A percentile compares a stretch with the other conserved stretches of the same genome.
phyloP scores from a whole-genome alignment of 1,140 invertebrate genomes.

The Zaprionus nigranus region DNA sequence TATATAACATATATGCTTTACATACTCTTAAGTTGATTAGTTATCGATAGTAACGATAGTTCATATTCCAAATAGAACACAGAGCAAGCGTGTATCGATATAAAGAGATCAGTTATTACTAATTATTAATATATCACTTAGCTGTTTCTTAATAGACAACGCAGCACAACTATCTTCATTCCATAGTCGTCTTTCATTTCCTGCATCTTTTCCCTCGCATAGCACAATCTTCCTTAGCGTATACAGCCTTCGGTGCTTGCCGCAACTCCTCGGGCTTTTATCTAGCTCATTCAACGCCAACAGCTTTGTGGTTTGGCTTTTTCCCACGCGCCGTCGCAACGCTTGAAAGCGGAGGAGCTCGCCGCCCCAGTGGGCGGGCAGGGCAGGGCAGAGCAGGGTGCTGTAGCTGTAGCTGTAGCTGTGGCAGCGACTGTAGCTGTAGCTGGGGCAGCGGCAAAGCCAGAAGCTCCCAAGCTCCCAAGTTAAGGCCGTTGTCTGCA shows the following conservation, averaged over 20 bases:
- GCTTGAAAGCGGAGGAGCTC: slow-evolving; percentile 22
- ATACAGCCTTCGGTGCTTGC: slow-evolving; percentile 7
- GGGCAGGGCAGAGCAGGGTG: not conserved
- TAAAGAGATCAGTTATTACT: no score
- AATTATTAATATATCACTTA: no score
- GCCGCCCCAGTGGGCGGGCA: no score
- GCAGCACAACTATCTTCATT: no score
- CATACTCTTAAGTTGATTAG: no score
- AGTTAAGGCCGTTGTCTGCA: not conserved
- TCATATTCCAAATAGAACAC: no score
- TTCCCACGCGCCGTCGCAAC: slow-evolving; percentile 55
- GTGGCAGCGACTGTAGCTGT: not conserved
- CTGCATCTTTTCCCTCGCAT: not conserved
- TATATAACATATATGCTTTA: no score
- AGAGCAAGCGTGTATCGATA: no score
- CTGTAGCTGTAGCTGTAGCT: not conserved
- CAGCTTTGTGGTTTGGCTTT: slow-evolving; percentile 66
- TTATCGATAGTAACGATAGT: no score
- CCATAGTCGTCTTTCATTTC: not conserved
- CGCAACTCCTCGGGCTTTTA: slow-evolving; percentile 35
- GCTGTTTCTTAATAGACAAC: no score
- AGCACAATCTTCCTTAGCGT: slow-evolving; percentile 1
- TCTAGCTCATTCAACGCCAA: slow-evolving; percentile 63
- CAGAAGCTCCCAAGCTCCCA: slow-evolving; percentile 12
- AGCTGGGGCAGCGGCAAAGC: not conserved